These are phyloP conservation scores for Meriones unguiculatus DNA, from an alignment of 2,113 vertebrate genomes.

Conservation along the genomic window DNA sequence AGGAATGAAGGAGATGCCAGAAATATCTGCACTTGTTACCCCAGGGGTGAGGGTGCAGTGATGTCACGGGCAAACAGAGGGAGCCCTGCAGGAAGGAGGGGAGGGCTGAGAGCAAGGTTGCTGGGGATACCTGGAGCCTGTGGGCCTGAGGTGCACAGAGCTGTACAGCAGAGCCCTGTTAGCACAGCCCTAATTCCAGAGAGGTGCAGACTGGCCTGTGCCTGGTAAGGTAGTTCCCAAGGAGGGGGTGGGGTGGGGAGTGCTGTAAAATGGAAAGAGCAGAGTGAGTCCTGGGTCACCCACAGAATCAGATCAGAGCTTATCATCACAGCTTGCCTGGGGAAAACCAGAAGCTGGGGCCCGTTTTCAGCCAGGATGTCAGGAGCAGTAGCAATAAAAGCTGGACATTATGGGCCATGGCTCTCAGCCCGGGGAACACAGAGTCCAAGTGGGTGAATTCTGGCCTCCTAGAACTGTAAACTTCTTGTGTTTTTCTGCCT, in stretches of 20 bases:
- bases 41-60: background rate
- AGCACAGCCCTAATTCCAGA: background rate
- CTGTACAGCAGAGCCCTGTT: constrained; percentile 16
- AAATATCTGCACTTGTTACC: background rate
- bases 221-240: background rate
- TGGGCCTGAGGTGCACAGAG: background rate
- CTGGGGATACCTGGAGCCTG: background rate
- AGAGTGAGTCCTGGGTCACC: background rate
- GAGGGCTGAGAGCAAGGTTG: background rate
- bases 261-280: background rate
- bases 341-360: background rate
- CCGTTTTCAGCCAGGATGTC: background rate
- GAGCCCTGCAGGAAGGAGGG: background rate
- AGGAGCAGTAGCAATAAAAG: background rate
- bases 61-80: background rate
- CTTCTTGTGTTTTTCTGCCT: background rate
- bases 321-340: background rate
- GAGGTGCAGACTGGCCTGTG: rapidly evolving
- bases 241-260: background rate
- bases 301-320: background rate
- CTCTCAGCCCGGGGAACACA: background rate
- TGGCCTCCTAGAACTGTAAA: background rate
- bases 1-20: background rate
- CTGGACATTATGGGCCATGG: background rate
- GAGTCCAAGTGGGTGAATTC: background rate